Conservation (phyloP, 2,888 invertebrate genomes). For the Phyllotreta striolata region DNA sequence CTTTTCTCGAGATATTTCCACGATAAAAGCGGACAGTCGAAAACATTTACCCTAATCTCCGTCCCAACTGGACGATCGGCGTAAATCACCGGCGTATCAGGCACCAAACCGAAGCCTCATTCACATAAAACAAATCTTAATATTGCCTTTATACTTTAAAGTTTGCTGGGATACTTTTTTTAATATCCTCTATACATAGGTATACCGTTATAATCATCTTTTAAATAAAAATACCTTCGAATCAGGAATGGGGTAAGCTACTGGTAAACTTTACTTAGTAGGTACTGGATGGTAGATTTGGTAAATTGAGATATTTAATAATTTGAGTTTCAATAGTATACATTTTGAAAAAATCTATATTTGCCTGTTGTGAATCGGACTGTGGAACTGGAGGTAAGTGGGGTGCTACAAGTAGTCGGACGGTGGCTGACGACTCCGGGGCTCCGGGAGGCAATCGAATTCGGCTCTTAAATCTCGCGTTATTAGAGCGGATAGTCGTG, state of each 20-base stretch:
- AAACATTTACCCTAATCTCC: constrained; percentile 59
- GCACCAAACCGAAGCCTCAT: constrained; percentile 35
- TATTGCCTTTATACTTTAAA: constrained; percentile 2
- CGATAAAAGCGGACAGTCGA: constrained; percentile 54
- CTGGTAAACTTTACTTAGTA: too few relatives aligned
- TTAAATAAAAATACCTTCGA: not conserved
- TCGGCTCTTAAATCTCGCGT: constrained; percentile 25
- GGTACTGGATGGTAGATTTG: constrained; percentile 1
- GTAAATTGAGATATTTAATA: not conserved
- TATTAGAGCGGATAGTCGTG: constrained; percentile 39
- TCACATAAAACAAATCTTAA: constrained; percentile 44
- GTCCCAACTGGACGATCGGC: constrained; percentile 51
- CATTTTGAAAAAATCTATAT: constrained; percentile 16
- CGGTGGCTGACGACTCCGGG: constrained; percentile 49
- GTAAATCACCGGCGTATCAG: constrained; percentile 54
- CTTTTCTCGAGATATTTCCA: constrained; percentile 53
- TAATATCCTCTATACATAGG: not conserved
- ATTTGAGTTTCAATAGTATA: not conserved
- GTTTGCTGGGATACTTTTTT: constrained; percentile 6
- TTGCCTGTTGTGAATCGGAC: constrained; percentile 50
- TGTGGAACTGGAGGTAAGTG: constrained; percentile 57
- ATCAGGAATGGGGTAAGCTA: too few relatives aligned
- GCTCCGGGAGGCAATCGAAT: constrained; percentile 32
- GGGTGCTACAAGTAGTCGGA: constrained; percentile 54
- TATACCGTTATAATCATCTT: too few relatives aligned